A percentile compares a stretch with the other conserved stretches of the same genome.
Evolutionary conservation across 2,888 invertebrate species (phyloP).

Genomic region (Anodontia alba): DNA sequence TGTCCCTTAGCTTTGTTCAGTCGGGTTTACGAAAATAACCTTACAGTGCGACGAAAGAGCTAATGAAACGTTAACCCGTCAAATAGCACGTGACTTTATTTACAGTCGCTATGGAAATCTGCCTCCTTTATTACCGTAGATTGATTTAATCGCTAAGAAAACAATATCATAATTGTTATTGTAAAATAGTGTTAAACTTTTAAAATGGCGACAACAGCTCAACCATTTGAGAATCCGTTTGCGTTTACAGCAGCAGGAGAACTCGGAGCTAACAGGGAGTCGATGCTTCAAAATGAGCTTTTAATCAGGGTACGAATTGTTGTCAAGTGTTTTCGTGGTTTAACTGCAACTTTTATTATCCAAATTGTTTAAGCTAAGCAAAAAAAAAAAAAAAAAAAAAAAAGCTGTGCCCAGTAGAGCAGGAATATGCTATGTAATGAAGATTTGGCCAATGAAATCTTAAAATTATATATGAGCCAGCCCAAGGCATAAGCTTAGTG

Average conservation of each 20-base stretch:
- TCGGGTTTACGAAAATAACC: no score
- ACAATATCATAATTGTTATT: constrained; percentile 41
- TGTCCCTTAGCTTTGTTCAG: no score
- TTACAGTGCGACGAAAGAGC: no score
- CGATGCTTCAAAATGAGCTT: constrained; percentile 83
- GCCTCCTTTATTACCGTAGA: constrained; percentile 44
- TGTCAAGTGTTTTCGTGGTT: constrained; percentile 18
- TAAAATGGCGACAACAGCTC: constrained; percentile 57
- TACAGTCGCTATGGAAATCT: constrained; percentile 68
- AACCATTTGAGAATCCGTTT: constrained; percentile 63
- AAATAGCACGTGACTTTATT: constrained; percentile 19
- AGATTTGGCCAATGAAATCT: no score
- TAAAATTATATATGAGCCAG: no score
- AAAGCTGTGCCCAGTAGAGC: no score
- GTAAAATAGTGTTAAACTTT: constrained; percentile 12
- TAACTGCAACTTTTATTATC: no score
- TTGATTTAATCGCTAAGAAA: constrained; percentile 54
- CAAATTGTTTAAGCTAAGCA: no score
- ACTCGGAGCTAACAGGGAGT: constrained; percentile 80
- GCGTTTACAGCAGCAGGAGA: constrained; percentile 80
- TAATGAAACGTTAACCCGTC: no score
- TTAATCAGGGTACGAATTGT: constrained; percentile 78
- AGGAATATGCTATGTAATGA: not conserved
- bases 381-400: no score
- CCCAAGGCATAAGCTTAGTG: no score